Evolutionary conservation across 2,888 invertebrate genomes (phyloP).

Genomic region (Tillus elongatus): DNA sequence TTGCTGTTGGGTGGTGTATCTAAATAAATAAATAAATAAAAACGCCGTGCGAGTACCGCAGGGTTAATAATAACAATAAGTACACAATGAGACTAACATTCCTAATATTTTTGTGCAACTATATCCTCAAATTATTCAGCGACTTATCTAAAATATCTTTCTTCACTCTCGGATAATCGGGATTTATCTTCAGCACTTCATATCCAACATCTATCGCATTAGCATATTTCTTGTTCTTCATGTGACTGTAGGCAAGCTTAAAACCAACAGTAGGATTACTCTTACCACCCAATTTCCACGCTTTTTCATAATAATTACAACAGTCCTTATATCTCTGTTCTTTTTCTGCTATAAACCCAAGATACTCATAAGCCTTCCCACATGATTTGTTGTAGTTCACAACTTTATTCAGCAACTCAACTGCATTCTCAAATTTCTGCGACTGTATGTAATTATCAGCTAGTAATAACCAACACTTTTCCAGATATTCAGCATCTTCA

Average conservation of each 20-base stretch:
- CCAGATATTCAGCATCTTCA: conserved; percentile 92
- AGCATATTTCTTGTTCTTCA: conserved; percentile 81
- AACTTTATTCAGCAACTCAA: conserved; percentile 68
- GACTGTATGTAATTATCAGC: conserved; percentile 81
- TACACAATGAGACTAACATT: too few species aligned
- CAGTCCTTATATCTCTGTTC: conserved; percentile 85
- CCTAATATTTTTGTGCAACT: conserved; percentile 20
- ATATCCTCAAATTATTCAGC: conserved; percentile 63
- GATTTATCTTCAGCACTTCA: conserved; percentile 68
- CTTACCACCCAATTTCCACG: conserved; percentile 78
- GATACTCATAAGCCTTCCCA: conserved; percentile 81
- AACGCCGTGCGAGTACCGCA: too few species aligned
- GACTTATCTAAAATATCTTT: conserved; percentile 93
- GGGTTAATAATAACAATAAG: too few species aligned
- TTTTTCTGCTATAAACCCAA: conserved; percentile 81
- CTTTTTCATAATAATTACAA: conserved; percentile 69
- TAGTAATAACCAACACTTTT: conserved; percentile 90
- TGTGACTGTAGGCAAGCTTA: conserved; percentile 82
- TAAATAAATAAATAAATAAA: too few species aligned
- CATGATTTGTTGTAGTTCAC: conserved; percentile 80
- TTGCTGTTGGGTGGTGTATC: too few species aligned
- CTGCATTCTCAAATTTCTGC: conserved; percentile 78
- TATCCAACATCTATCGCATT: conserved; percentile 89
- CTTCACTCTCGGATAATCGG: conserved; percentile 82
- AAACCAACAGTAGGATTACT: conserved; percentile 81